These are phyloP conservation scores for Pelosia muscerda DNA, from an alignment of 2,888 invertebrate species.

Conservation along the genomic window DNA sequence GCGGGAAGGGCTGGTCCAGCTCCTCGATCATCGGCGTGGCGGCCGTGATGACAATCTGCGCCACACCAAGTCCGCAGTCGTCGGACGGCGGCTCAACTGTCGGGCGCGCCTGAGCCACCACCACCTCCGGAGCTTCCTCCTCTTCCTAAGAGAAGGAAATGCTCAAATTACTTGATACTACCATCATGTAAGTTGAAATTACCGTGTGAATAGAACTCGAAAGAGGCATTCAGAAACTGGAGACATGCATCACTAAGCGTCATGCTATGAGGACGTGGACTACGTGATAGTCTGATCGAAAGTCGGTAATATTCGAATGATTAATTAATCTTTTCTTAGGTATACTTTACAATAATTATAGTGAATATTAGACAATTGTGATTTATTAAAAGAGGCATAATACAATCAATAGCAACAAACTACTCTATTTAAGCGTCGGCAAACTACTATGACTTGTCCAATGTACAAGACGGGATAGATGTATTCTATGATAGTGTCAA, in stretches of 20 bases:
- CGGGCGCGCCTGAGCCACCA: conserved; percentile 58
- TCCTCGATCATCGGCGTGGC: conserved; percentile 97
- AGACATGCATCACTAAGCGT: conserved; percentile 46
- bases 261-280: conserved; percentile 52
- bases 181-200: background rate
- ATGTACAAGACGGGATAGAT: conserved; percentile 46
- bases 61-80: conserved; percentile 92
- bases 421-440: conserved; percentile 60
- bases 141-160: conserved; percentile 48
- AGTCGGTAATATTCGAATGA: background rate
- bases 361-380: background rate
- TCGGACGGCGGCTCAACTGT: conserved; percentile 75
- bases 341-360: background rate
- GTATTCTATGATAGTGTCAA: conserved; percentile 67
- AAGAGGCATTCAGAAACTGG: conserved; percentile 31
- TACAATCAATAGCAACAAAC: conserved; percentile 61
- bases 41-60: conserved; percentile 96
- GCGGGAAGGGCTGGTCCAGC: conserved; percentile 92
- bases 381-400: conserved; percentile 30
- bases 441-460: conserved; percentile 51
- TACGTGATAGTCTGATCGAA: conserved; percentile 28
- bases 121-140: conserved; percentile 55
- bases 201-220: conserved; percentile 18
- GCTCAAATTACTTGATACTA: conserved; percentile 13
- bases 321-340: background rate